Evolutionary conservation across 2,888 invertebrate species (phyloP).

Genomic region (Vanessa cardui): DNA sequence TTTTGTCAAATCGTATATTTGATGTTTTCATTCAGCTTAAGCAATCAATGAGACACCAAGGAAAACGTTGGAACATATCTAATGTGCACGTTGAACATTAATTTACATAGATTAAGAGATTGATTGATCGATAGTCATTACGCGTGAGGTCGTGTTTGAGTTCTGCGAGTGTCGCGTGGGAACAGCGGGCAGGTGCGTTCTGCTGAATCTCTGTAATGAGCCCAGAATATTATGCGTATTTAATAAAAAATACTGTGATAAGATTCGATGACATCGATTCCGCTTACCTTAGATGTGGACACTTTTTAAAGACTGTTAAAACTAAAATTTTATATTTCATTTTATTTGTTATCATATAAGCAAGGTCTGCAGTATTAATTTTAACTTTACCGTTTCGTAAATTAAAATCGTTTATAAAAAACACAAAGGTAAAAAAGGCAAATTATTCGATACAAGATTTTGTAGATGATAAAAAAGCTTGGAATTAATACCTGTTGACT

Average conservation of each 20-base stretch:
- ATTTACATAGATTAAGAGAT: constrained; percentile 39
- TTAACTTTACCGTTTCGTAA: too few relatives aligned
- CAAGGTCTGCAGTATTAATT: too few relatives aligned
- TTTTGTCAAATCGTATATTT: background rate
- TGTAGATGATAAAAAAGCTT: too few relatives aligned
- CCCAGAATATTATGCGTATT: constrained; percentile 12
- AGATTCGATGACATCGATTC: background rate
- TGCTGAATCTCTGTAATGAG: constrained; percentile 39
- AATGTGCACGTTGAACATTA: constrained; percentile 28
- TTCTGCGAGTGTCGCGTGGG: constrained; percentile 54
- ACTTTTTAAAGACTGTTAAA: background rate
- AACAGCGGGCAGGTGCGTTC: constrained; percentile 61
- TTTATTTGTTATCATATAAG: too few relatives aligned
- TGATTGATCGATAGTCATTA: constrained; percentile 37
- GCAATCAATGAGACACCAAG: constrained; percentile 31
- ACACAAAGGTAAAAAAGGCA: too few relatives aligned
- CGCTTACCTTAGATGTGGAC: background rate
- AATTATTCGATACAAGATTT: too few relatives aligned
- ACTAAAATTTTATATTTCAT: too few relatives aligned
- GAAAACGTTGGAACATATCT: constrained; percentile 36
- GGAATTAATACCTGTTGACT: too few relatives aligned
- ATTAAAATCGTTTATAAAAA: too few relatives aligned
- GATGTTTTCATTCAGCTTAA: constrained; percentile 27
- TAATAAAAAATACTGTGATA: background rate
- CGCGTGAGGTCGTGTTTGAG: constrained; percentile 33